Evolutionary conservation across 2,113 vertebrate genomes (phyloP), one percentile per base, ranked within the genome.

Genomic region (Calypte anna): DNA sequence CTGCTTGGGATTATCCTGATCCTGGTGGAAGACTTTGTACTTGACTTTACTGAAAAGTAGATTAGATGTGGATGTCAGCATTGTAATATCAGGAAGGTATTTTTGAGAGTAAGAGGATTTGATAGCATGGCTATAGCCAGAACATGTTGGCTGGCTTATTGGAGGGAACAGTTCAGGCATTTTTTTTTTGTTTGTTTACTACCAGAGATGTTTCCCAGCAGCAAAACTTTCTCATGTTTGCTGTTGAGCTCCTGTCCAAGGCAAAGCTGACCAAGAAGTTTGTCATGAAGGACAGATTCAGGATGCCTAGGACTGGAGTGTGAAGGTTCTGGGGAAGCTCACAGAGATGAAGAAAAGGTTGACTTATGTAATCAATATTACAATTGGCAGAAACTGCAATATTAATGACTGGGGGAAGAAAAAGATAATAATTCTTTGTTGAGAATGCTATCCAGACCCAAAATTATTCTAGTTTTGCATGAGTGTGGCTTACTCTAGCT

Each of bases 341-440:
- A 69, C 10, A 54, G 31, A 55, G 16, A 40, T 46, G 12, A 87
- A 86, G 20, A 83, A 91, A 74, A 43, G 1, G 2, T 43, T 63
- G 28, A 15, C 9, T 6, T 27, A 66, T 54, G 20, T 15, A 75
- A 68, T 43, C 12, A 54, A n/a, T 2, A 22, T 13, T 19, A 8
- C 12, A 38, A 5, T 2, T 80, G 19, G 68, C 83, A 68, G 24
- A 90, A 90, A 75, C 58, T 2, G 40, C 23, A 7, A 8, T 1
- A 53, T 18, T 44, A 51, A 28, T 17, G 7, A 4, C 2, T 0
- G 3, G 7, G 3, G 50, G 20, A 11, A 17, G 9, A 6, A 10
- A 6, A 24, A 40, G 9, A 51, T 40, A 54, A 44, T 31, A 50
- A 61, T 21, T 58, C 5, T 63, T 24, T 64, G 6, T 28, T 77